Conservation (phyloP, 2,113 vertebrate species). For the Phoenicopterus ruber region DNA sequence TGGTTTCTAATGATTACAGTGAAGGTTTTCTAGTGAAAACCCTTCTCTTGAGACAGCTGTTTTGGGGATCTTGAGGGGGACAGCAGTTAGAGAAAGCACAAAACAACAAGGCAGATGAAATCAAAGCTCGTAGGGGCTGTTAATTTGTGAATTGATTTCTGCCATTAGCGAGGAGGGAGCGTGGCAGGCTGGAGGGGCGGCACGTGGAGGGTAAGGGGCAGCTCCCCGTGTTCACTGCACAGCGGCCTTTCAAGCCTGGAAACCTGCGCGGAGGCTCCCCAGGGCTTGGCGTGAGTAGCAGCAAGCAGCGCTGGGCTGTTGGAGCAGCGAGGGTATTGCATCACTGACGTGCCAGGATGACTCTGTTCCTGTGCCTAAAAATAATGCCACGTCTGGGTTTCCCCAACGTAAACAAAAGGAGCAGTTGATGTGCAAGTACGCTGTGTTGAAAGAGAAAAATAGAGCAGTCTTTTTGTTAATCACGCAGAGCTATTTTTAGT, state of each 20-base stretch:
- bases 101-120: neutral
- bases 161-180: accelerated
- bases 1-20: accelerated
- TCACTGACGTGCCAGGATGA: conserved; percentile 10
- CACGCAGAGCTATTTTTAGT: conserved; percentile 57
- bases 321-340: neutral
- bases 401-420: conserved; percentile 44
- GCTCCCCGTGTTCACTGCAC: accelerated
- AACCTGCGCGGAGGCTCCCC: accelerated
- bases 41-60: too few species aligned
- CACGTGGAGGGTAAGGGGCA: neutral
- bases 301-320: neutral
- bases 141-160: neutral
- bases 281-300: accelerated
- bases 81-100: neutral
- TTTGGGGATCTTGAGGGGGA: neutral
- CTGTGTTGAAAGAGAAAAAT: conserved; percentile 24
- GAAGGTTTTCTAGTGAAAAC: neutral
- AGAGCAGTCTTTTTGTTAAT: conserved; percentile 52
- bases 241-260: neutral
- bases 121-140: neutral
- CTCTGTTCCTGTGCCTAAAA: conserved; percentile 51
- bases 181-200: accelerated
- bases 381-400: conserved; percentile 43
- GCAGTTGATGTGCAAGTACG: conserved; percentile 23